Conservation (phyloP, 30 jellyfish, hydroid and myxozoan genomes). For the Turritopsis rubra region DNA sequence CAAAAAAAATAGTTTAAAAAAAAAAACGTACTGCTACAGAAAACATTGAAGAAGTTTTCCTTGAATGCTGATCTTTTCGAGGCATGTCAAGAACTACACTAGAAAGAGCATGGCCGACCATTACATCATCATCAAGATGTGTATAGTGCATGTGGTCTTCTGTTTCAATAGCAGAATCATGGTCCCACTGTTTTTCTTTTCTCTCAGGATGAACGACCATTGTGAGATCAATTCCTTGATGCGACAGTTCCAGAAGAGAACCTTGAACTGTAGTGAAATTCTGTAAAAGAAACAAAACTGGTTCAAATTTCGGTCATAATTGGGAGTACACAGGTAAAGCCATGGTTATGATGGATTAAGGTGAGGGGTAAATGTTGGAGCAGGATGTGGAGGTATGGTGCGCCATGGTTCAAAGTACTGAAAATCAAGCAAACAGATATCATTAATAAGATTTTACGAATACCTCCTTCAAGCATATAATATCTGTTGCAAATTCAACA, state of each 20-base stretch:
- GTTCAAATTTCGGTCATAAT: not conserved
- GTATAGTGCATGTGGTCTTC: slow-evolving; percentile 8
- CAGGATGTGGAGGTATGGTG: no score
- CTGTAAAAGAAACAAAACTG: not conserved
- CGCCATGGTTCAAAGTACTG: not conserved
- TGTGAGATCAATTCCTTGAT: not conserved
- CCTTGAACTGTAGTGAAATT: not conserved
- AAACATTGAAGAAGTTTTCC: not conserved
- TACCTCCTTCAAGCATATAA: slow-evolving; percentile 56
- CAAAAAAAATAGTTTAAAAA: no score
- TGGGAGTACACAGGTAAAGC: not conserved
- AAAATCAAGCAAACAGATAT: not conserved
- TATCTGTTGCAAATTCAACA: slow-evolving; percentile 42
- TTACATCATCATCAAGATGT: not conserved
- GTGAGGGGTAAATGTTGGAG: not conserved
- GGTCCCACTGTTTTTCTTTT: slow-evolving; percentile 3
- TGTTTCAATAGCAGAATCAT: slow-evolving; percentile 17
- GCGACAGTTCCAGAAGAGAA: slow-evolving; percentile 15
- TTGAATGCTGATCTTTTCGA: not conserved
- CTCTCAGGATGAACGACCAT: slow-evolving; percentile 2
- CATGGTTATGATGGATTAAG: no score
- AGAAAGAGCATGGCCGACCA: not conserved
- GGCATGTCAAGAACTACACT: not conserved
- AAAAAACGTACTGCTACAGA: not conserved
- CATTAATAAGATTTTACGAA: not conserved